phyloP scores from a whole-genome alignment of 2,113 vertebrate species.

The Salvelinus fontinalis region DNA sequence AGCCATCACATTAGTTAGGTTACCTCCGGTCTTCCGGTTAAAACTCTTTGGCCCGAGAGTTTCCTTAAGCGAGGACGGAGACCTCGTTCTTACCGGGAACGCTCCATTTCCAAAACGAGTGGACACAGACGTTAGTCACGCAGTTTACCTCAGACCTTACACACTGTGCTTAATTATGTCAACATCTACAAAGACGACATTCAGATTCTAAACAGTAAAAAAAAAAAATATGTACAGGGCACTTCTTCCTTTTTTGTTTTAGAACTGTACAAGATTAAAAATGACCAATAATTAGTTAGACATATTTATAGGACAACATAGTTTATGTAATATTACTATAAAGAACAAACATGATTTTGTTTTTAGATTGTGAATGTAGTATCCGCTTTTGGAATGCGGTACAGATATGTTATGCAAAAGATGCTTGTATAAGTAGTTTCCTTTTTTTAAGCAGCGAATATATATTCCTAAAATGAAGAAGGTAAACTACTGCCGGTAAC shows the following conservation, averaged over 20 bases:
- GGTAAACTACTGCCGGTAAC: not conserved
- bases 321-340: conserved; percentile 68
- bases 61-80: too few relatives aligned
- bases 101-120: not conserved
- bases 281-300: conserved; percentile 69
- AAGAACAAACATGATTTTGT: conserved; percentile 55
- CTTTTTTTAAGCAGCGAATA: conserved; percentile 18
- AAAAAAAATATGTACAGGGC: conserved; percentile 44
- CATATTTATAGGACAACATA: conserved; percentile 72
- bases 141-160: not conserved
- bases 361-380: conserved; percentile 59
- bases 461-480: not conserved
- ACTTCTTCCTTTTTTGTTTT: conserved; percentile 43
- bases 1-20: not conserved
- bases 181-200: conserved; percentile 62
- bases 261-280: conserved; percentile 77
- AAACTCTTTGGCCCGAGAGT: not conserved
- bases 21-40: conserved; percentile 24
- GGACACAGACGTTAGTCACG: not conserved
- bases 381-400: conserved; percentile 59
- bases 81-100: too few relatives aligned
- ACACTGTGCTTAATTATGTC: conserved; percentile 62
- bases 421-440: not conserved
- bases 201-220: conserved; percentile 64
- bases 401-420: conserved; percentile 27